A percentile compares a stretch with the other conserved stretches of the same genome.
phyloP scores from a whole-genome alignment of 2,888 invertebrate genomes.

The Callimorpha dominula region DNA sequence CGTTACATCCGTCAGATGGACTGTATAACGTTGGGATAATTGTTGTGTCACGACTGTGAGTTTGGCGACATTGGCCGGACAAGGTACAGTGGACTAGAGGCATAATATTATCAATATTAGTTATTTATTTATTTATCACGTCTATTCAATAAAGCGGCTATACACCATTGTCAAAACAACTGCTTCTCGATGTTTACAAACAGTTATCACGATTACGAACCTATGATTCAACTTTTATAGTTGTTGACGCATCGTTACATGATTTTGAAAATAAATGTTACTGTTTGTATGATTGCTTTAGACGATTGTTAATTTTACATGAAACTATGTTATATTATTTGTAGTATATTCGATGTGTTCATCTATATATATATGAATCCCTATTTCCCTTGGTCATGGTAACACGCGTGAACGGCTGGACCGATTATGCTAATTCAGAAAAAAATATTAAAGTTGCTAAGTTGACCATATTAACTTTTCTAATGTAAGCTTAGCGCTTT shows the following conservation, averaged over 20 bases:
- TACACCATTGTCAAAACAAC: neutral
- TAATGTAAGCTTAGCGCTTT: too few species aligned
- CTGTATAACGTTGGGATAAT: too few species aligned
- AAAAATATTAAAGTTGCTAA: too few species aligned
- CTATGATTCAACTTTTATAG: neutral
- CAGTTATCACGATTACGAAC: neutral
- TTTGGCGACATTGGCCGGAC: too few species aligned
- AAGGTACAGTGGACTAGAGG: neutral
- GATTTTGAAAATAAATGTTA: neutral
- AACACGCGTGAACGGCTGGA: too few species aligned
- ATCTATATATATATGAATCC: too few species aligned
- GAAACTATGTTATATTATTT: neutral
- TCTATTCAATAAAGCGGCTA: neutral
- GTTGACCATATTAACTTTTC: too few species aligned
- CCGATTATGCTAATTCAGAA: too few species aligned
- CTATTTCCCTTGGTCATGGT: too few species aligned
- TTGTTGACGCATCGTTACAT: constrained; percentile 2
- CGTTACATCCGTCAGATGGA: too few species aligned
- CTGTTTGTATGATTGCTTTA: neutral
- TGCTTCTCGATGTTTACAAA: constrained; percentile 1
- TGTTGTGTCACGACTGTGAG: too few species aligned
- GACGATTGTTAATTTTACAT: neutral
- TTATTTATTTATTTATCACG: neutral
- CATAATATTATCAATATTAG: neutral
- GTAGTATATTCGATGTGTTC: too few species aligned